Evolutionary conservation across 1,140 invertebrate species (phyloP).

Genomic region (Drosophila ogumai): DNA sequence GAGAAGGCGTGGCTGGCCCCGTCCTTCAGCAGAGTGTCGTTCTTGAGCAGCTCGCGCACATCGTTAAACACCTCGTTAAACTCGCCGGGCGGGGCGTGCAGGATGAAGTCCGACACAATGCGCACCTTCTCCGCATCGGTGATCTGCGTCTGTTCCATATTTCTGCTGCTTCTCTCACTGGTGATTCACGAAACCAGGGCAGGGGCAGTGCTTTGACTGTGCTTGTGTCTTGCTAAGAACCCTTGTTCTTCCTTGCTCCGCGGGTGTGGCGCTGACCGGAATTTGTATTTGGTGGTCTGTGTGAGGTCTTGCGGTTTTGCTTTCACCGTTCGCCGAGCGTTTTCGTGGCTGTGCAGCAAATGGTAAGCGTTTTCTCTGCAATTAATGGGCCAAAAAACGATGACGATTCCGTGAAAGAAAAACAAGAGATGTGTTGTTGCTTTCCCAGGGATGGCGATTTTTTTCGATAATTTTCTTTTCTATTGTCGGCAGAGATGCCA

Average conservation of each 20-base stretch:
- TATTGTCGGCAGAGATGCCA: too few species aligned
- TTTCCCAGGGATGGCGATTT: conserved; percentile 5
- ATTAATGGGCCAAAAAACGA: conserved; percentile 35
- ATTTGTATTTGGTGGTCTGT: not conserved
- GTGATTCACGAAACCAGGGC: conserved; percentile 74
- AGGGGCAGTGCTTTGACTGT: conserved; percentile 47
- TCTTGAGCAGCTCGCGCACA: conserved; percentile 97
- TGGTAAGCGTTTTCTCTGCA: conserved; percentile 19
- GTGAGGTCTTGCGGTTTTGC: not conserved
- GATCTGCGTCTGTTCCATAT: conserved; percentile 88
- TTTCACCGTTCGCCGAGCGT: not conserved
- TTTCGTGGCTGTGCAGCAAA: conserved; percentile 19
- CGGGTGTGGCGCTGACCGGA: conserved; percentile 8
- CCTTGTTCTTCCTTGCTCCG: not conserved
- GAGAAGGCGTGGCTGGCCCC: conserved; percentile 97
- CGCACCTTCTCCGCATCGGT: conserved; percentile 95
- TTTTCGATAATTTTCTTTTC: not conserved
- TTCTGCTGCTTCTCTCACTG: conserved; percentile 40
- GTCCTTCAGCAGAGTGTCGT: conserved; percentile 98
- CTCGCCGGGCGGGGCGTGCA: conserved; percentile 99
- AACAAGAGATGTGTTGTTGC: conserved; percentile 23
- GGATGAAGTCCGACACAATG: conserved; percentile 98
- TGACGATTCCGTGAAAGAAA: conserved; percentile 32
- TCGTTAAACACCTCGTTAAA: conserved; percentile 99
- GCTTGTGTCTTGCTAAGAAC: conserved; percentile 7